A percentile compares a stretch with the other conserved stretches of the same genome.
phyloP scores from a whole-genome alignment of 1,140 invertebrate genomes.

The Palaemon carinicauda region DNA sequence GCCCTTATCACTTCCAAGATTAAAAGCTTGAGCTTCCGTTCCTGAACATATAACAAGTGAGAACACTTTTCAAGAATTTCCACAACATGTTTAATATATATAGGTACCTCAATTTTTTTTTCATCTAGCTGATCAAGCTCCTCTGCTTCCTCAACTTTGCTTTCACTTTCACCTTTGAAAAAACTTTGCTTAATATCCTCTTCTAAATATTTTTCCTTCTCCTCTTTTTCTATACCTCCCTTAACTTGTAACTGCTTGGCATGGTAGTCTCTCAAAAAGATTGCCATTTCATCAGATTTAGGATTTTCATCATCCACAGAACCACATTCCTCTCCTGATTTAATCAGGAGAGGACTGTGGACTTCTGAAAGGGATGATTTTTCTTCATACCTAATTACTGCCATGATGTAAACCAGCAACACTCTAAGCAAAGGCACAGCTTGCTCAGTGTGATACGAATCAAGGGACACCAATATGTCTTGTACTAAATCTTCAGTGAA shows the following conservation, averaged over 20 bases:
- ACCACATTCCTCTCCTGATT: neutral
- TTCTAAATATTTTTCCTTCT: neutral
- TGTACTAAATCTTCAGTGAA: slow-evolving; percentile 26
- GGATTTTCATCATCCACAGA: neutral
- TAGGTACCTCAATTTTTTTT: slow-evolving; percentile 11
- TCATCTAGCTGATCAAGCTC: neutral
- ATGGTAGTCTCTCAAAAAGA: neutral
- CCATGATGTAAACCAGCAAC: slow-evolving; percentile 18
- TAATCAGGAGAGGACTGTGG: neutral
- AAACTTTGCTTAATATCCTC: neutral
- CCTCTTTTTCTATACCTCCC: neutral
- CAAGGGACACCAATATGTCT: neutral
- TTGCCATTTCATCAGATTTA: neutral
- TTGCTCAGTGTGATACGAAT: slow-evolving; percentile 1
- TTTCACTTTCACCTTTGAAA: neutral
- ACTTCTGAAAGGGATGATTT: neutral
- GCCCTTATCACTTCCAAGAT: slow-evolving; percentile 27
- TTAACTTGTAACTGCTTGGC: neutral
- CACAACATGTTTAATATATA: slow-evolving; percentile 34
- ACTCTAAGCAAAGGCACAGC: slow-evolving; percentile 23
- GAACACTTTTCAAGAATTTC: slow-evolving; percentile 37
- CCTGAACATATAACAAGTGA: slow-evolving; percentile 24
- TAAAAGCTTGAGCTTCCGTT: slow-evolving; percentile 29
- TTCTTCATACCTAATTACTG: slow-evolving; percentile 4
- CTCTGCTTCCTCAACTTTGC: neutral